Conservation (phyloP, 37 sponge, comb jelly and placozoan genomes). For the Haliclona indistincta region DNA sequence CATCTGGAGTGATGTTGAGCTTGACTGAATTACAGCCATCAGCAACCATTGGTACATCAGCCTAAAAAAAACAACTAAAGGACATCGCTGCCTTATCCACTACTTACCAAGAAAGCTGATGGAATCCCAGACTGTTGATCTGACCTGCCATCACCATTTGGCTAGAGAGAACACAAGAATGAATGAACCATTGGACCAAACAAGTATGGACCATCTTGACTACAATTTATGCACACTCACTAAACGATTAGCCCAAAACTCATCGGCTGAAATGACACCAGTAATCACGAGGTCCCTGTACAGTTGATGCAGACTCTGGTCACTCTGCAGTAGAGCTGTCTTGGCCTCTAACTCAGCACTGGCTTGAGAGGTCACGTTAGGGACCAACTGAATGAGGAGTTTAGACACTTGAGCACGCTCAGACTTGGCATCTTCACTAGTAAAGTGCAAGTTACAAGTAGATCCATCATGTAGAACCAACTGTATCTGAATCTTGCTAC, state of each 20-base stretch:
- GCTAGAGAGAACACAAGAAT: not conserved
- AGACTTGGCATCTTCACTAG: slow-evolving; percentile 27
- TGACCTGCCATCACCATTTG: not conserved
- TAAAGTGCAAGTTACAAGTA: slow-evolving; percentile 76
- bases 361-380: slow-evolving; percentile 19
- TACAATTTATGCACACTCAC: slow-evolving; percentile 8
- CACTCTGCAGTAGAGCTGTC: slow-evolving; percentile 46
- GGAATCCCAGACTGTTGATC: slow-evolving; percentile 68
- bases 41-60: slow-evolving; percentile 73
- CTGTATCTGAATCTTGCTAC: slow-evolving; percentile 85
- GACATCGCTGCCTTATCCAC: not conserved
- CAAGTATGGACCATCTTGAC: not conserved
- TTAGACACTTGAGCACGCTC: slow-evolving; percentile 50
- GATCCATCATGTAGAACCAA: slow-evolving; percentile 54
- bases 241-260: slow-evolving; percentile 82
- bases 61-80: slow-evolving; percentile 36
- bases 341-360: slow-evolving; percentile 78
- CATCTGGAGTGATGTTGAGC: slow-evolving; percentile 74
- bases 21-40: slow-evolving; percentile 76
- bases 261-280: slow-evolving; percentile 78
- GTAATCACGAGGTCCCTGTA: slow-evolving; percentile 85
- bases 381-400: slow-evolving; percentile 32
- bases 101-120: slow-evolving; percentile 80
- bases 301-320: slow-evolving; percentile 65
- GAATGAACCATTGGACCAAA: not conserved